Base-by-base conservation (phyloP, 30 jellyfish, hydroid and myxozoan genomes). In the Morbakka virulenta region DNA sequence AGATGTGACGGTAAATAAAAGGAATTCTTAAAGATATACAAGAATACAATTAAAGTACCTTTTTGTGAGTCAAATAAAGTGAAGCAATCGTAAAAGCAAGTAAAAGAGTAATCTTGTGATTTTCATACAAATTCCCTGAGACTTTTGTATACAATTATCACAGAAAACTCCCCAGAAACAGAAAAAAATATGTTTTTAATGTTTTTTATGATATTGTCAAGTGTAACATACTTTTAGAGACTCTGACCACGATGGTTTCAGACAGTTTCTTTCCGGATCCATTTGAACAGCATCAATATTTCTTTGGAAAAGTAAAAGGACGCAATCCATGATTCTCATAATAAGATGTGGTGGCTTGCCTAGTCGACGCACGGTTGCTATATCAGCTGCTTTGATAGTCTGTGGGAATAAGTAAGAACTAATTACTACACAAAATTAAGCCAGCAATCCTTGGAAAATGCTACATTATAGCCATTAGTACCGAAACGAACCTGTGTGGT, bases 311-410 rank as follows among this genome's bases (percentile, higher is more conserved):
- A 87, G 85, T 13, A 87, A 21, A 65, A 79, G 62, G 25, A 87
- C 96, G 51, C 93, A 87, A 50, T 87, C 96, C 96, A 87, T 87
- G 83, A 87, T 87, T 23, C 96, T 50, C 96, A 87, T 87, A 78
- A 87, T 87, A 66, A 87, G 84, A 70, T 79, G 96, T 0, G 96
- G 96, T 27, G 96, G 96, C 29, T 50, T 77, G 0, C 94, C 96
- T 31, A 87, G 94, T 17, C 91, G 84, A 6, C 96, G 79, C 0
- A 87, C 96, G 11, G 96, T 87, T 12, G 96, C 96, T 32, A 87
- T 87, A 57, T 87, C 94, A 11, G 96, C 88, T 3, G 96, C 84
- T 50, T 87, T 87, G 85, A 87, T 87, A 2, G 96, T 87, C 96
- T 87, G 66, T 1, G 33, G 67, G 4, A 49, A 0, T 47, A 72